Evolutionary conservation across 2,888 invertebrate species (phyloP), one percentile per base, ranked within the genome.

Genomic region (Toxonevra muliebris): DNA sequence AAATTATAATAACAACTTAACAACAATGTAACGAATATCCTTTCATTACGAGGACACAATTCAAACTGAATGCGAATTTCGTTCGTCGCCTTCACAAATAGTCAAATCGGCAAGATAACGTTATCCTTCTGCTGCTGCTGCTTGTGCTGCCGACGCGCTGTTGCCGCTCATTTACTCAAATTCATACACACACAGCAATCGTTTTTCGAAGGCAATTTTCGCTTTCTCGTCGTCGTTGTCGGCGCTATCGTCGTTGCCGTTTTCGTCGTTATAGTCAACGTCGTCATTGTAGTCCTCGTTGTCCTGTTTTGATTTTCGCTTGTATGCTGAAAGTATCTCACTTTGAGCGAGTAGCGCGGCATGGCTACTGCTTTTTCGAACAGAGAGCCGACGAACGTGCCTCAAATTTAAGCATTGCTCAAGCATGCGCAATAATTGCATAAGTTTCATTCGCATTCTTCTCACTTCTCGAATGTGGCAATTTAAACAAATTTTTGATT

Each of bases 11-110:
- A 83, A 84, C 84, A 84, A 83, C 83, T 84, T 83, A 83, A 84
- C 77, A 83, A 84, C 82, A 84, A 84, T 83, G 82, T 82, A 84
- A 85, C 84, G 83, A 85, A 85, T 85, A 85, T 85, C 85, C 84
- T 85, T 84, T 84, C 85, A 82, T 82, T 82, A 82, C 82, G 84
- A 85, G 82, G 85, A 83, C 85, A 83, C 82, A 85, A 84, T 85
- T 84, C 82, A 82, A 83, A 85, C 84, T 85, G 85, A 85, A 83
- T 78, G 80, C 82, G 81, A 84, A 80, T 76, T 76, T 72, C 76
- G 74, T 78, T 81, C 81, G 82, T 80, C 78, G 77, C 78, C 75
- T 79, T 83, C 82, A 80, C 80, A 83, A 84, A 84, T 83, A 83
- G 84, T 82, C 81, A 75, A 76, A 74, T 63, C 59, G 64, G 57